Base-by-base conservation (phyloP, 1,140 invertebrate species). In the Zophobas morio region DNA sequence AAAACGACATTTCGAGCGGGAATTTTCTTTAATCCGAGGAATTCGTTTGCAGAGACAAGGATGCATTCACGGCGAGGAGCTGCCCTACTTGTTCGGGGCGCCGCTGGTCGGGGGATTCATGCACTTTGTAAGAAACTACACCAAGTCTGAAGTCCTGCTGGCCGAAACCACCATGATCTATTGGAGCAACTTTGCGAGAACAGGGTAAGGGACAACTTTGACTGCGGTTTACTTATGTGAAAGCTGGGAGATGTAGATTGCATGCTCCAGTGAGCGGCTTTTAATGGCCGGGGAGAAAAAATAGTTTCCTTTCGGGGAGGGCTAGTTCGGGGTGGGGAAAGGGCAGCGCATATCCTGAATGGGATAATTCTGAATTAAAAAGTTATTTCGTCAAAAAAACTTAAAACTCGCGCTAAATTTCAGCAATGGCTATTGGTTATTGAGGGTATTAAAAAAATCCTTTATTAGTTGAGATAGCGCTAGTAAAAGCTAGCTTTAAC, bases 171-270 rank as follows among this genome's bases (percentile, higher is more conserved):
- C 98, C 60, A 98, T 99, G 90, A 92, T 94, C 36, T 98, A 98
- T 85, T 94, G 97, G 88, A 94, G 96, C n/a, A 99, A 99, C 89
- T 99, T 99, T 86, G 96, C 96, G 6, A 95, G 95, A 85, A 96
- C 94, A n/a, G 98, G 98, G 98, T 99, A 89, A 93, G 93, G 90
- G 20, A 8, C 51, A 74, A 57, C 34, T 47, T 71, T n/a, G 32
- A 42, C 47, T 37, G 46, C 70, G 33, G 70, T 72, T 72, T 35
- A 72, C 70, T 72, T 72, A 72, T 72, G 40, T 72, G 49, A 49
- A 51, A 54, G 20, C 70, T 72, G 20, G 53, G 20, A 36, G 56
- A 53, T 73, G 71, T 73, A 53, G 71, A 73, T 54, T 73, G 35
- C 54, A 73, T 73, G 71, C 71, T 54, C 8, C 49, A 73, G 37